Conservation (phyloP, 1,140 invertebrate species). For the Frieseomelitta varia region DNA sequence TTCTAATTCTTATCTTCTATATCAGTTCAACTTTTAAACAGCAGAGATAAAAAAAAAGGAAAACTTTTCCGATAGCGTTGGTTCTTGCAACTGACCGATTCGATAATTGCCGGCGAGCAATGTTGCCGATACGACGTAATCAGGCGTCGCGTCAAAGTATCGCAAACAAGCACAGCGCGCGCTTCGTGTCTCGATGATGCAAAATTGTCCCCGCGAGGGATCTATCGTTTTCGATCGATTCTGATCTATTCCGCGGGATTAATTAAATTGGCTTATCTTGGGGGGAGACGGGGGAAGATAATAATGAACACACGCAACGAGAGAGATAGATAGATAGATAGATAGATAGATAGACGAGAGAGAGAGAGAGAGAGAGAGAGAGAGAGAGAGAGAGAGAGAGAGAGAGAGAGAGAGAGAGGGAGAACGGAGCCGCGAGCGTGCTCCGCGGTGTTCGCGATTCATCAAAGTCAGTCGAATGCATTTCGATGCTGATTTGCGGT, state of each 20-base stretch:
- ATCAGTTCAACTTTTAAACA: not conserved
- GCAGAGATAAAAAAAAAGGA: not conserved
- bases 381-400: not conserved
- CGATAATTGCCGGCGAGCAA: slow-evolving; percentile 5
- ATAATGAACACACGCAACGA: not conserved
- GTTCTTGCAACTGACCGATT: not conserved
- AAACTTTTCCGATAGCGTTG: not conserved
- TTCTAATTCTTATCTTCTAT: not conserved
- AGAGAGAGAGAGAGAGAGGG: not conserved
- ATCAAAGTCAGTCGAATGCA: slow-evolving; percentile 64
- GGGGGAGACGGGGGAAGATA: not conserved
- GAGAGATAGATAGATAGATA: too few relatives aligned
- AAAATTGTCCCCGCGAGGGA: slow-evolving; percentile 23
- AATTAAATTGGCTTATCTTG: slow-evolving; percentile 70
- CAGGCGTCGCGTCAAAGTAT: slow-evolving; percentile 43
- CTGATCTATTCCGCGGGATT: slow-evolving; percentile 53
- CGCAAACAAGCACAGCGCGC: not conserved
- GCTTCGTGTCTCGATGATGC: slow-evolving; percentile 22
- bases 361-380: not conserved
- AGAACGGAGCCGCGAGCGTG: slow-evolving; percentile 1
- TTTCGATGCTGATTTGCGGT: slow-evolving; percentile 70
- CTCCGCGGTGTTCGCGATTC: slow-evolving; percentile 50
- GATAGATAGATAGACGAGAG: too few relatives aligned
- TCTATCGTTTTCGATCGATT: slow-evolving; percentile 42
- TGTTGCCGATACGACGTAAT: slow-evolving; percentile 5